Evolutionary conservation across 2,113 vertebrate genomes (phyloP).

Genomic region (Halichoerus grypus): DNA sequence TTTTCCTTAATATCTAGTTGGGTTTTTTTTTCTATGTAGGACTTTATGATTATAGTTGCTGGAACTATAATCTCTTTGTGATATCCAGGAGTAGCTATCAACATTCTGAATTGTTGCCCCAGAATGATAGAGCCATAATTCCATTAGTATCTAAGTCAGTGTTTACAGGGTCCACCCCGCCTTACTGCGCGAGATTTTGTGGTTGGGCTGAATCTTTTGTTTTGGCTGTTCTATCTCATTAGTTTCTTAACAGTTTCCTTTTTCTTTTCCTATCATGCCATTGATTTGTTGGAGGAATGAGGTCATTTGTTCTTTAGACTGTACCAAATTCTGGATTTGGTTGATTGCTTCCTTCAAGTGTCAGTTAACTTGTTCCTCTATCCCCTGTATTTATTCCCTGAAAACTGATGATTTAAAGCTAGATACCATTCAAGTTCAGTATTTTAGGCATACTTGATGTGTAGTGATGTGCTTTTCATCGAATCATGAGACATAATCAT

Average conservation of each 20-base stretch:
- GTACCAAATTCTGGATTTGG: constrained; percentile 39
- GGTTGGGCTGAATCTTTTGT: neutral
- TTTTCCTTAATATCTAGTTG: neutral
- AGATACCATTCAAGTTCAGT: neutral
- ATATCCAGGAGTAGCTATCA: constrained; percentile 26
- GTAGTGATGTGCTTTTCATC: neutral
- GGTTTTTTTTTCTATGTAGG: neutral
- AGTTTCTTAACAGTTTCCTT: neutral
- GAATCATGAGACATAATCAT: neutral
- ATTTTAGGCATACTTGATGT: neutral
- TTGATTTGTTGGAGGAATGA: constrained; percentile 37
- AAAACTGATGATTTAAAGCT: constrained; percentile 23
- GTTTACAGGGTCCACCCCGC: neutral
- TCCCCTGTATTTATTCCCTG: constrained; percentile 24
- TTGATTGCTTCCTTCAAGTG: constrained; percentile 36
- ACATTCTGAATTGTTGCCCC: neutral
- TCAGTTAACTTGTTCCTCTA: constrained; percentile 51
- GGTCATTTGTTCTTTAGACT: constrained; percentile 36
- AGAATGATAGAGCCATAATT: constrained; percentile 18
- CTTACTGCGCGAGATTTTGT: constrained; percentile 37
- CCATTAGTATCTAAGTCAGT: neutral
- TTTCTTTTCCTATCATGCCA: neutral
- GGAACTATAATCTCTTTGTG: constrained; percentile 12
- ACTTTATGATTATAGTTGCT: constrained; percentile 4
- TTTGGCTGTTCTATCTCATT: constrained; percentile 15